Evolutionary conservation across 1,140 invertebrate species (phyloP).

Genomic region (Rhynchophorus ferrugineus): DNA sequence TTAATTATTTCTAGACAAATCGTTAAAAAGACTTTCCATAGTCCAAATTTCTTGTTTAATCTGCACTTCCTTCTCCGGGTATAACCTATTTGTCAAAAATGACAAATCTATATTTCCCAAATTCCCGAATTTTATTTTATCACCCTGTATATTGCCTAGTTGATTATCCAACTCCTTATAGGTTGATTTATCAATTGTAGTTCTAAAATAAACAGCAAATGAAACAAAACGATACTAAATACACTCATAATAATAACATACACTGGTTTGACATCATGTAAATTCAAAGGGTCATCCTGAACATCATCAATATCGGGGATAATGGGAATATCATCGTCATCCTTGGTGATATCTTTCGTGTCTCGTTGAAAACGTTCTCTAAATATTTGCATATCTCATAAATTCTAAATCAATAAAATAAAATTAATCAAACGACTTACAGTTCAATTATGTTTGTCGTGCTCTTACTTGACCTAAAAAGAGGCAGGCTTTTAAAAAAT

Average conservation of each 20-base stretch:
- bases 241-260: conserved; percentile 17
- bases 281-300: conserved; percentile 32
- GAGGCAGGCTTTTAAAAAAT: conserved; percentile 5
- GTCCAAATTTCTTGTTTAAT: conserved; percentile 34
- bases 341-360: conserved; percentile 17
- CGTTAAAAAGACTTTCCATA: conserved; percentile 34
- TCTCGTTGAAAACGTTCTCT: conserved; percentile 35
- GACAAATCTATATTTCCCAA: conserved; percentile 37
- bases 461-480: conserved; percentile 23
- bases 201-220: conserved; percentile 24
- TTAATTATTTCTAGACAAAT: conserved; percentile 24
- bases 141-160: conserved; percentile 25
- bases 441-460: conserved; percentile 34
- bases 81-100: conserved; percentile 31
- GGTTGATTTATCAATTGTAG: conserved; percentile 34
- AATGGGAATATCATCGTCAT: conserved; percentile 35
- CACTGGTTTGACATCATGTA: conserved; percentile 33
- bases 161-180: conserved; percentile 37
- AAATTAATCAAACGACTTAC: too few species aligned
- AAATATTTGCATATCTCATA: too few species aligned
- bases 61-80: conserved; percentile 35
- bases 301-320: conserved; percentile 40
- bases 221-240: not conserved
- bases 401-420: too few species aligned
- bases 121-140: conserved; percentile 30